Evolutionary conservation across 2,113 vertebrate genomes (phyloP).

Genomic region (Pollachius pollachius): DNA sequence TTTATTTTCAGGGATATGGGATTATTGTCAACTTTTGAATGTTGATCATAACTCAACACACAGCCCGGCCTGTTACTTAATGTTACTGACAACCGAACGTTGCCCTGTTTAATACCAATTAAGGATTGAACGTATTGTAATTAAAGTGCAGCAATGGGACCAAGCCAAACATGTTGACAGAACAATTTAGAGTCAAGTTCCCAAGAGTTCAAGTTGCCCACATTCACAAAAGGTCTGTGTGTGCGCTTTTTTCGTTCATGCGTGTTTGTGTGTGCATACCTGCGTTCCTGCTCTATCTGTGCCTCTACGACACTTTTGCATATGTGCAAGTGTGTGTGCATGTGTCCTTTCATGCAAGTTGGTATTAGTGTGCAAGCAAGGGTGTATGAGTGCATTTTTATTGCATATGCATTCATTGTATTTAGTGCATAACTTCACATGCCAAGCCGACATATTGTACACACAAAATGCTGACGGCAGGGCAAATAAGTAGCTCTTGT

Average conservation of each 20-base stretch:
- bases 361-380: not conserved
- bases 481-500: no score
- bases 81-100: not conserved
- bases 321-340: not conserved
- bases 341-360: not conserved
- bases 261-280: not conserved
- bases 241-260: not conserved
- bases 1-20: no score
- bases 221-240: no score
- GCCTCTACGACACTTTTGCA: not conserved
- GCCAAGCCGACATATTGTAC: no score
- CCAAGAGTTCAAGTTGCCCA: not conserved
- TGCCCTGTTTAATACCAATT: constrained; percentile 10
- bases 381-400: not conserved
- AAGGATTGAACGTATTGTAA: constrained; percentile 1
- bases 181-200: not conserved
- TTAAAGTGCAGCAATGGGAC: constrained; percentile 5
- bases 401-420: not conserved
- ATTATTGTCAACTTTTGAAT: no score
- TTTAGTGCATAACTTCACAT: no score
- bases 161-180: constrained; percentile 6
- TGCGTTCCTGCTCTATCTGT: not conserved
- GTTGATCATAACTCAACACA: no score
- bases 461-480: no score
- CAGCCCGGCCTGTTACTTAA: no score